These are phyloP conservation scores for Agrypnia vestita DNA, from an alignment of 1,140 invertebrate genomes.

Conservation along the genomic window DNA sequence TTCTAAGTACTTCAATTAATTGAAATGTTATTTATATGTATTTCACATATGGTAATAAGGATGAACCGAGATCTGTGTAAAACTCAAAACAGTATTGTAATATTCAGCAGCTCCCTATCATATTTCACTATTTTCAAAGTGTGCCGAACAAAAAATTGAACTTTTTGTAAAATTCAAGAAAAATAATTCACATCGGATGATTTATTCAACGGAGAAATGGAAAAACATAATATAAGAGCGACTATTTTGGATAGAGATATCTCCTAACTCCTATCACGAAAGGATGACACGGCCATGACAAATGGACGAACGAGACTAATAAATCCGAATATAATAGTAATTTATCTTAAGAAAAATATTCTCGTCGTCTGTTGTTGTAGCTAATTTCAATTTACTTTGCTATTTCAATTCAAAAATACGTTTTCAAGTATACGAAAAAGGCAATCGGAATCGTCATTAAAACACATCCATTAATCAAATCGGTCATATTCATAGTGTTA, in stretches of 20 bases:
- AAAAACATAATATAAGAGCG: conserved; percentile 23
- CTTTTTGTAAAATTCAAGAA: too few relatives aligned
- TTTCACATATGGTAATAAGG: too few relatives aligned
- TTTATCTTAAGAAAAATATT: conserved; percentile 26
- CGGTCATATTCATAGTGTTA: too few relatives aligned
- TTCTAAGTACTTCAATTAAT: too few relatives aligned
- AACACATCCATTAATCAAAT: too few relatives aligned
- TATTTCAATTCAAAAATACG: conserved; percentile 21
- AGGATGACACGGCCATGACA: conserved; percentile 27
- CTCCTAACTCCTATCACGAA: conserved; percentile 10
- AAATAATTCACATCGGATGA: not conserved
- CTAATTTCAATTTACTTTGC: not conserved
- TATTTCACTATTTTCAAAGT: too few relatives aligned
- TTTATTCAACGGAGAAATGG: conserved; percentile 4
- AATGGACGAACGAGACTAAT: conserved; percentile 21
- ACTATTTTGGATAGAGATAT: conserved; percentile 32
- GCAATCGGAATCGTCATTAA: not conserved
- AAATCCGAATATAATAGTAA: conserved; percentile 25
- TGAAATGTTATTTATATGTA: too few relatives aligned
- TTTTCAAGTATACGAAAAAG: not conserved
- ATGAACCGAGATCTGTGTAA: too few relatives aligned
- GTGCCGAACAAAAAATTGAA: too few relatives aligned
- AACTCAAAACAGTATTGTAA: too few relatives aligned
- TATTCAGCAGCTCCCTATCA: too few relatives aligned
- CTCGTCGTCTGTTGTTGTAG: conserved; percentile 15